Percentiles rank a stretch among this genome's conserved stretches.
Evolutionary conservation across 2,113 vertebrate genomes (phyloP).

Genomic region (Columbina picui): DNA sequence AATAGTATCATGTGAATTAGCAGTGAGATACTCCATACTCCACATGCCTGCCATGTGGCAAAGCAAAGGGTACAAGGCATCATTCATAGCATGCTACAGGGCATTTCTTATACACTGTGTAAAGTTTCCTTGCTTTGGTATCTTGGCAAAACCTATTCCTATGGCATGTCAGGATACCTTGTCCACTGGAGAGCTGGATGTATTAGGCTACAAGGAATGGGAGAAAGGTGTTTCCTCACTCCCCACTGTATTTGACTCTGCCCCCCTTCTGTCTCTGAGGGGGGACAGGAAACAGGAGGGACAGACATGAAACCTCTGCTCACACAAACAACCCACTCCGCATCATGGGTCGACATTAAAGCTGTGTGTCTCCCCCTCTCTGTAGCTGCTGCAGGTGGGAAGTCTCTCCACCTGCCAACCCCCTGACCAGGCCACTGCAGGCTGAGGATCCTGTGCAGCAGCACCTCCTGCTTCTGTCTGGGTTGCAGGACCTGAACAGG

Average conservation of each 20-base stretch:
- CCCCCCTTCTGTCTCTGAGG: not conserved
- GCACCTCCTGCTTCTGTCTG: not conserved
- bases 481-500: not conserved
- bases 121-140: not conserved
- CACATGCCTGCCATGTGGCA: not conserved
- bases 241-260: not conserved
- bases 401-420: not conserved
- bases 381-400: not conserved
- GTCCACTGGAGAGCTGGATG: not conserved
- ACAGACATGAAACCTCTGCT: not conserved
- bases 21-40: not conserved
- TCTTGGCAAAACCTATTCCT: not conserved
- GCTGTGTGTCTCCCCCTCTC: not conserved
- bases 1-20: not conserved
- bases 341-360: not conserved
- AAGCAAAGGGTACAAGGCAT: not conserved
- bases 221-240: not conserved
- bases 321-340: not conserved
- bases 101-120: not conserved
- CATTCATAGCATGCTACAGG: fast-evolving
- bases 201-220: not conserved
- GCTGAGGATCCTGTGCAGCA: not conserved
- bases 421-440: not conserved
- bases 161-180: not conserved
- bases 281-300: not conserved